Evolutionary conservation across 2,113 vertebrate species (phyloP), one percentile per base, ranked within the genome.

Genomic region (Piprites chloris): DNA sequence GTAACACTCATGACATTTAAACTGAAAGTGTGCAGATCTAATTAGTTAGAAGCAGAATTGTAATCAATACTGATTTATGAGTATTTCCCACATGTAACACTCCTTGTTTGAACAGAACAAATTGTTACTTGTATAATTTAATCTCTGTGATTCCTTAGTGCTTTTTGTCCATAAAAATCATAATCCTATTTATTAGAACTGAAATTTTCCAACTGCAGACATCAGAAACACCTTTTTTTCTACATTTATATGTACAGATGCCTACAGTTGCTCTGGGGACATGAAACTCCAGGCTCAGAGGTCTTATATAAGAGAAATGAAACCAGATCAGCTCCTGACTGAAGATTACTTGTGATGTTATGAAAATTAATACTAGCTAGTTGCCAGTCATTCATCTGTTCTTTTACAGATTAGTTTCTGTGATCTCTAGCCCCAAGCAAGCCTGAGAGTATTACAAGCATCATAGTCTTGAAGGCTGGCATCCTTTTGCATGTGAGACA

Each of bases 301-400:
- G 11, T 86, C 47, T 90, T 90, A 69, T 17, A 50, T 65, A 77
- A 88, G 42, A 92, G 55, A 55, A 95, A 92, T 44, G 24, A 88
- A 94, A 80, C 9, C 5, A 2, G 75, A 92, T 74, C 83, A 69
- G 46, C 39, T 94, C 35, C 55, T 80, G 47, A 86, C 65, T 89
- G 65, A 87, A 92, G 76, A 89, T 33, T 86, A 16, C 50, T 91
- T 93, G 23, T 90, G 86, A 92, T 81, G 49, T 73, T 88, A 78
- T 37, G 33, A 92, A 90, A 95, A 92, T 92, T 86, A 93, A 86
- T 63, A 76, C 47, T 74, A 90, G 55, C 47, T 81, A 59, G 68
- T 92, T 93, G 83, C 94, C 89, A 93, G 59, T 74, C 67, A 92
- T 90, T 96, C 83, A 67, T 84, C 89, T 92, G 68, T 72, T 95